Evolutionary conservation across 2,797 vertebrate species (phyloP), one percentile per base, ranked within the genome.

Genomic region (Phoxinus dragarum): DNA sequence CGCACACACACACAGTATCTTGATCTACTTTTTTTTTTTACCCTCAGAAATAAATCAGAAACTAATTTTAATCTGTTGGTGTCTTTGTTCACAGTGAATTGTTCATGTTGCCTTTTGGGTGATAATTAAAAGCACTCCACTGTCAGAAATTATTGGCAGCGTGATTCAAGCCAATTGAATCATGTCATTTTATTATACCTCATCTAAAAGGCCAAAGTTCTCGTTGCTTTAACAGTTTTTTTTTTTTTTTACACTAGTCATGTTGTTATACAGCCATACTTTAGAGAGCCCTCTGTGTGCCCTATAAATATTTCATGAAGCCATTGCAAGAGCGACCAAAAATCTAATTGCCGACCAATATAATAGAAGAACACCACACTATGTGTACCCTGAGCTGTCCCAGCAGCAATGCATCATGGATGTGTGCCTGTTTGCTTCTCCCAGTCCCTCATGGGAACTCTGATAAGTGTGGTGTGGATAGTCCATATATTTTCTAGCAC

Each of bases 371-470:
- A 49, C 61, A 42, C 27, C 44, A 42, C 5, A 66, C 59, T 82
- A 52, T 31, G 38, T 87, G 66, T 52, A 88, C 59, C 81, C 81
- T 86, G 38, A 54, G 31, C 76, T 86, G 86, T 86, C 85, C 74
- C 34, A 86, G 84, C 88, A 88, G 90, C 82, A 93, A 89, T 91
- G 86, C 79, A 73, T 42, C 14, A 87, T 87, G 89, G 77, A 86
- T 86, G 84, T 86, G 75, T 88, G 89, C 80, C 90, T 90, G 89
- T 94, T 90, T 92, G 88, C 80, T 87, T 90, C 54, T 54, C 81
- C 71, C 61, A 67, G 23, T 91, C 88, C 85, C 91, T 69, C 38
- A 52, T 74, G 88, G 89, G 86, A 84, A 73, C 52, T 49, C 31
- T 84, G 86, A 88, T 84, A 92, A 83, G 88, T 90, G 86, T 81